Percentiles rank a stretch among this genome's conserved stretches.
Conservation (phyloP, 2,888 invertebrate genomes). For the Branchellion lobata region DNA sequence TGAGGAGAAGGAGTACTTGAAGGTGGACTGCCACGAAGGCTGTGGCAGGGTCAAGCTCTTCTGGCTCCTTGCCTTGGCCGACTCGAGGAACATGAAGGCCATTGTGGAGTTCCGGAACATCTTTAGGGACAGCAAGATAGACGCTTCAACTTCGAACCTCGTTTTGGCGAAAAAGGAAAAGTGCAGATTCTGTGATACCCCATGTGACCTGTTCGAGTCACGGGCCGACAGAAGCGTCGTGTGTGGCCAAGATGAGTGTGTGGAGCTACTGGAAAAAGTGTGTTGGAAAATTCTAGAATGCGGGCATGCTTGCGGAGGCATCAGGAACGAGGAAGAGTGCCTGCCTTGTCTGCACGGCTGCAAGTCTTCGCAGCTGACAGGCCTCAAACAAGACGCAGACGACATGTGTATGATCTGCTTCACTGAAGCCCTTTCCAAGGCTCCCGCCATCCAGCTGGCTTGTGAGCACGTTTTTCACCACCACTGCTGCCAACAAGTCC, state of each 20-base stretch:
- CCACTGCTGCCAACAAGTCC: slow-evolving; percentile 82
- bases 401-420: slow-evolving; percentile 99
- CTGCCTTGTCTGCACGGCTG: slow-evolving; percentile 89
- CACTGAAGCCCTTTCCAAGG: slow-evolving; percentile 90
- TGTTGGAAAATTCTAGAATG: slow-evolving; percentile 81
- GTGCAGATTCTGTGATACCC: slow-evolving; percentile 87
- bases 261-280: slow-evolving; percentile 68
- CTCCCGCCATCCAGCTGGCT: slow-evolving; percentile 86
- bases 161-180: slow-evolving; percentile 38
- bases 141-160: neutral
- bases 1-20: slow-evolving; percentile 91
- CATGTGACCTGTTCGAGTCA: slow-evolving; percentile 72
- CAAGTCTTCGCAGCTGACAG: slow-evolving; percentile 57
- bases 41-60: slow-evolving; percentile 93
- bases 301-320: slow-evolving; percentile 91
- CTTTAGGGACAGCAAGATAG: slow-evolving; percentile 46
- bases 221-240: slow-evolving; percentile 70
- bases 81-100: slow-evolving; percentile 83
- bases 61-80: slow-evolving; percentile 89
- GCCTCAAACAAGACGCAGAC: slow-evolving; percentile 88
- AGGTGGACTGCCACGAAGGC: slow-evolving; percentile 87
- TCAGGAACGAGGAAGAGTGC: slow-evolving; percentile 78
- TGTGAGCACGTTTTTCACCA: slow-evolving; percentile 95
- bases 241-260: slow-evolving; percentile 89
- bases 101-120: slow-evolving; percentile 81